phyloP scores from a whole-genome alignment of 2,888 invertebrate species.

The Nemurella pictetii region DNA sequence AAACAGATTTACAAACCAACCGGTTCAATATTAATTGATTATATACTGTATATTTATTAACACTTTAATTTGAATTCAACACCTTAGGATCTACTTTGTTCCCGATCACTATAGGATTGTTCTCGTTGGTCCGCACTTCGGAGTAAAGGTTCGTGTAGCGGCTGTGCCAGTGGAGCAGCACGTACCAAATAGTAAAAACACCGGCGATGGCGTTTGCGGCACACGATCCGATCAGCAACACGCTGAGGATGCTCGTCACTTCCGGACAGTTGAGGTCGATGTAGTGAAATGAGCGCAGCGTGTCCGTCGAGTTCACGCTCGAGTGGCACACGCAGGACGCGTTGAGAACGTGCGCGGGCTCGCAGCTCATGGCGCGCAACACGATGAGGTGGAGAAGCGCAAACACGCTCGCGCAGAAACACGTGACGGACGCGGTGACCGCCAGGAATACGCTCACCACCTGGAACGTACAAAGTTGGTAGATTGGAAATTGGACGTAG shows the following conservation, averaged over 20 bases:
- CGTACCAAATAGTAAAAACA: conserved; percentile 51
- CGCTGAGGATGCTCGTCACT: conserved; percentile 50
- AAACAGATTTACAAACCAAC: neutral
- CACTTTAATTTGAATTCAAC: conserved; percentile 1
- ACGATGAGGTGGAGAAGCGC: conserved; percentile 52
- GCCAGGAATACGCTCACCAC: conserved; percentile 52
- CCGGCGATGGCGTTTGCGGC: conserved; percentile 51
- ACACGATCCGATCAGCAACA: conserved; percentile 52
- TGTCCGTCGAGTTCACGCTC: conserved; percentile 29
- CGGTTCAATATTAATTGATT: no score
- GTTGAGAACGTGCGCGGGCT: conserved; percentile 50
- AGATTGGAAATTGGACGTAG: neutral
- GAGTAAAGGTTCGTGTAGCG: conserved; percentile 51
- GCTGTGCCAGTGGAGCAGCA: conserved; percentile 55
- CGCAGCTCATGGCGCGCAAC: conserved; percentile 52
- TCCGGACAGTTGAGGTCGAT: conserved; percentile 54
- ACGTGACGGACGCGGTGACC: conserved; percentile 50
- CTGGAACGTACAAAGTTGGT: conserved; percentile 46
- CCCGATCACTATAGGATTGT: conserved; percentile 46
- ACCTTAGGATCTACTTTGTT: conserved; percentile 34
- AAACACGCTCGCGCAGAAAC: conserved; percentile 52
- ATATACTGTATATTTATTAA: no score
- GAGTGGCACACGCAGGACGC: conserved; percentile 52
- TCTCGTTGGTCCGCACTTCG: conserved; percentile 49
- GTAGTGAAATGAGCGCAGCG: conserved; percentile 50